These are phyloP conservation scores for Lophochroa leadbeateri DNA, from an alignment of 2,113 vertebrate species.

Conservation along the genomic window DNA sequence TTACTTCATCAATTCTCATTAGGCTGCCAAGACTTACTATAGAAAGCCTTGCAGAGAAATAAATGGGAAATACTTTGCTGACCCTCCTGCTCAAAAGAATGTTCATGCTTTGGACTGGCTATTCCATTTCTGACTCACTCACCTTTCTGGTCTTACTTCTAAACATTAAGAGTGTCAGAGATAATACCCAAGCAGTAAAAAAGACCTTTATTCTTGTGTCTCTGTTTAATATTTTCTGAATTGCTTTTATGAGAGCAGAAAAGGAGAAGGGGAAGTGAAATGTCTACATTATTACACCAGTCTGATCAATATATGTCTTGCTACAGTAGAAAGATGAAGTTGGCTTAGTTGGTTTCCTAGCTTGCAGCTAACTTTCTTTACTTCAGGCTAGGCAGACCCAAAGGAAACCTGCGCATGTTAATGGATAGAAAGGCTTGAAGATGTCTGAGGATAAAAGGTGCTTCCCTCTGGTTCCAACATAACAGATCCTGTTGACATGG, in stretches of 20 bases:
- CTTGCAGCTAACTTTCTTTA: constrained; percentile 12
- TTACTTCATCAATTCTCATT: neutral
- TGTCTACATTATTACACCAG: neutral
- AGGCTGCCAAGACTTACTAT: neutral
- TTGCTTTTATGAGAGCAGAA: constrained; percentile 4
- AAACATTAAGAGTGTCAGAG: neutral
- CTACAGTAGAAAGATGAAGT: neutral
- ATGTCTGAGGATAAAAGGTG: neutral
- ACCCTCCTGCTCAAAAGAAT: neutral
- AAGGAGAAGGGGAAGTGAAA: neutral
- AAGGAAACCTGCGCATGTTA: neutral
- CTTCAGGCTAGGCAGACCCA: neutral
- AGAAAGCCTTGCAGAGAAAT: neutral
- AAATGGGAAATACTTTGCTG: constrained; percentile 28
- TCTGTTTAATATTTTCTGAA: constrained; percentile 23
- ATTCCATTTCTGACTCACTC: neutral
- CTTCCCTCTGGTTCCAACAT: neutral
- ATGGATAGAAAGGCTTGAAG: neutral
- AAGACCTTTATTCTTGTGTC: neutral
- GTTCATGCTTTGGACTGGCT: neutral
- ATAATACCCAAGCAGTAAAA: constrained; percentile 26
- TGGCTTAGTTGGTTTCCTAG: neutral
- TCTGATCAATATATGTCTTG: constrained; percentile 3
- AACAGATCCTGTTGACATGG: neutral
- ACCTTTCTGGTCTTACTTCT: neutral